Base-by-base conservation (phyloP, 2,888 invertebrate genomes). In the Rotaria sp. region DNA sequence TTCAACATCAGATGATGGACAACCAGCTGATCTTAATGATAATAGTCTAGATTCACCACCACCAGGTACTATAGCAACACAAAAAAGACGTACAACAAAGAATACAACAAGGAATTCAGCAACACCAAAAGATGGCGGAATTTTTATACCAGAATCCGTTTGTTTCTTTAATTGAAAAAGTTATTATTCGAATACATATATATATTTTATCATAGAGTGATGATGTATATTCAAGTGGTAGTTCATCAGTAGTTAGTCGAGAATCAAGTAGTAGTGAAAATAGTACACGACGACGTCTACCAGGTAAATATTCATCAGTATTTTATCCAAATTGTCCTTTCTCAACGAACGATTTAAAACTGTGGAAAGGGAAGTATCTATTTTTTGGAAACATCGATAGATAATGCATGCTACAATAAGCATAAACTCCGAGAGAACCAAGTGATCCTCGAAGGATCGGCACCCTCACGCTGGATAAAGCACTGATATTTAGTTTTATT, bases 221-320 rank as follows among this genome's bases (percentile, higher is more conserved):
- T 67, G 67, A 67, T 18, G 35, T 38, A 18, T 67, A 80, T 80
- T 80, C 80, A 45, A 45, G 45, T n/a, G 80, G 80, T 15, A n/a
- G 80, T 13, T 67, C 67, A 30, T 80, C 80, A 11, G 38, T 80
- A 2, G 26, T 45, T 4, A 80, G 80, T 80, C 45, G 80, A 45
- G 80, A 80, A n/a, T 80, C 80, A 45, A 80, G 80, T n/a, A 15
- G 80, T 11, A 80, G 80, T 80, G 80, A 80, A 26, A 45, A 38
- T n/a, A 41, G n/a, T 80, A 8, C 80, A n/a, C 5, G 80, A 26
- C 24, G 45, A 45, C 80, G 80, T 11, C n/a, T 80, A 80, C 24
- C 80, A 80, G 2, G 80, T 80, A 18, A 80, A 21, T 59, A 30
- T 59, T 59, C 2, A n/a, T 3, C 11, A 24, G 21, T 26, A 55